phyloP scores from a whole-genome alignment of 2,797 vertebrate genomes.

The Streptopelia turtur region DNA sequence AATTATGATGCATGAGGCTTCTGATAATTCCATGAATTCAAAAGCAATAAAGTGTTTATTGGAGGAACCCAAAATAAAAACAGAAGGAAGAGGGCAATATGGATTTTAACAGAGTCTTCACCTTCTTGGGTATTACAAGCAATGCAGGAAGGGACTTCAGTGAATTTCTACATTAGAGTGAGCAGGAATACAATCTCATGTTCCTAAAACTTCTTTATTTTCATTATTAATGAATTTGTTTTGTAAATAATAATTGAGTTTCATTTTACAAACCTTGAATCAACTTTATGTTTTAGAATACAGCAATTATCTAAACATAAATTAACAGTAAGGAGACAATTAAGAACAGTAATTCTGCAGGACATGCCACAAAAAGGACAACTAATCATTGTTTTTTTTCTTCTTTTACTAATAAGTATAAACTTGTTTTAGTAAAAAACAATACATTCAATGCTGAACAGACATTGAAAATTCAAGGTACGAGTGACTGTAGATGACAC shows the following conservation, averaged over 20 bases:
- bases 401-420: not conserved
- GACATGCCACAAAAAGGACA: not conserved
- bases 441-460: not conserved
- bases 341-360: not conserved
- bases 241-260: not conserved
- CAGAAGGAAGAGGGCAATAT: not conserved
- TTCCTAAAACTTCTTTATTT: not conserved
- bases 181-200: not conserved
- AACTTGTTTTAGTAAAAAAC: not conserved
- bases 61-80: not conserved
- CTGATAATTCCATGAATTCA: not conserved
- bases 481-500: not conserved
- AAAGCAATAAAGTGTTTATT: not conserved
- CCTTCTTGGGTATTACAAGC: rapidly evolving
- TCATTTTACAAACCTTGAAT: not conserved
- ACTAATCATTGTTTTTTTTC: not conserved
- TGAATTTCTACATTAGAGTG: not conserved
- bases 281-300: not conserved
- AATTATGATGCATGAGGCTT: not conserved
- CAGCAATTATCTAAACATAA: not conserved
- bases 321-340: not conserved
- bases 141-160: not conserved
- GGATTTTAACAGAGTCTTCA: not conserved
- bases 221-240: not conserved
- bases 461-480: not conserved